Percentiles rank a stretch among this genome's conserved stretches.
These are phyloP conservation scores for Phodopus roborovskii DNA, from an alignment of 2,113 vertebrate species.

Conservation along the genomic window DNA sequence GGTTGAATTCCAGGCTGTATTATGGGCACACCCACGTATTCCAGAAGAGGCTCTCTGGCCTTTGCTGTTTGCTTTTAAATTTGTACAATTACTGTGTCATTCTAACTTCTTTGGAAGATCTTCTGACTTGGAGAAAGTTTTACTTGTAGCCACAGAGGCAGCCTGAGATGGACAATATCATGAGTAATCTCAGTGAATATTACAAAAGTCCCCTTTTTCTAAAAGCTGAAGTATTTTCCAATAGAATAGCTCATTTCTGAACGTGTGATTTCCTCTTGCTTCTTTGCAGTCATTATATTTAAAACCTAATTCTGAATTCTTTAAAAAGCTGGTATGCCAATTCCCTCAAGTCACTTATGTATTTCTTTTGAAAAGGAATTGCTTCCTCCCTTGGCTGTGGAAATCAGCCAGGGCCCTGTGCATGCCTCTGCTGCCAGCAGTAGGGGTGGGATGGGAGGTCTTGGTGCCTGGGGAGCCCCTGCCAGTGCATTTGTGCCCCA, in stretches of 20 bases:
- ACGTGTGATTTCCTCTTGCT: background rate
- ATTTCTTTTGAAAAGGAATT: constrained; percentile 52
- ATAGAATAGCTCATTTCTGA: constrained; percentile 39
- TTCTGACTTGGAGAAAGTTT: constrained; percentile 70
- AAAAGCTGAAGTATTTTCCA: background rate
- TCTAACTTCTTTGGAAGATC: constrained; percentile 62
- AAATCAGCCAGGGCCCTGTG: background rate
- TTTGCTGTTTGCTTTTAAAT: background rate
- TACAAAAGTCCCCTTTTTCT: background rate
- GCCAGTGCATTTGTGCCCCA: background rate
- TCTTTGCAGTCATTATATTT: constrained; percentile 37
- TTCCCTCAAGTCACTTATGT: constrained; percentile 30
- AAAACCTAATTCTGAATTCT: constrained; percentile 58
- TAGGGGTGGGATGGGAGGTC: constrained; percentile 15
- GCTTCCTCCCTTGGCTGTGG: background rate
- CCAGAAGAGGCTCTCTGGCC: background rate
- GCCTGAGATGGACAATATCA: constrained; percentile 8
- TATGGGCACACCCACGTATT: rapidly evolving
- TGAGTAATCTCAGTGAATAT: background rate
- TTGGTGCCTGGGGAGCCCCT: constrained; percentile 21
- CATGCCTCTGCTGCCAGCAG: background rate
- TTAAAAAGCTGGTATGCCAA: constrained; percentile 41
- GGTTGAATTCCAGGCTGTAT: background rate
- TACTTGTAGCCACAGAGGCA: constrained; percentile 50
- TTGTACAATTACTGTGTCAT: background rate